Evolutionary conservation across 1,140 invertebrate genomes (phyloP), one percentile per base, ranked within the genome.

Genomic region (Dinoponera quadriceps): DNA sequence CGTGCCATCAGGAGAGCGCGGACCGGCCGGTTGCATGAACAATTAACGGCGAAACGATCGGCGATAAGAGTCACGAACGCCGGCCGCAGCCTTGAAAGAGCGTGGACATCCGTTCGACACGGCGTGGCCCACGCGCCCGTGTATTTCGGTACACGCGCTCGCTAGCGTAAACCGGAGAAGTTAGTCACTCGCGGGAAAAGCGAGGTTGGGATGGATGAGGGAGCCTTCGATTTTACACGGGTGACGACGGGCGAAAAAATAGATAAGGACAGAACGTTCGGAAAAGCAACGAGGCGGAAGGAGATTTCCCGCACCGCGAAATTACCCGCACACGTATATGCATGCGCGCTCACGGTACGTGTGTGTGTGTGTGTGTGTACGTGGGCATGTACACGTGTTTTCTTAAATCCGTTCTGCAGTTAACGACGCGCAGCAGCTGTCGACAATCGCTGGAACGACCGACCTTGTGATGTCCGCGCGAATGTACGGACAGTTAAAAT

Each of bases 121-220:
- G 44, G 66, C 57, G n/a, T 63, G 44, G 55, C 69, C 75, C 74
- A 63, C 55, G 77, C 20, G 33, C n/a, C 20, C 66, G 66, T 73
- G 75, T 86, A 86, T 86, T 86, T 85, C 60, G 84, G 78, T 86
- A 55, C 29, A 44, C 51, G 44, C 55, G 62, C 69, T 80, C 60
- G 63, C 69, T 72, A 18, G 9, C 22, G 60, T 25, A 49, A 60
- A 71, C 77, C 33, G 33, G 65, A 16, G 14, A n/a, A 44, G 38
- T 81, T 81, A 71, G 66, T 81, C 77, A 71, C 22, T 18, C 49
- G 18, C n/a, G n/a, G n/a, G 33, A 22, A 38, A 1, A 65, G 14
- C 49, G 27, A 77, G 25, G 38, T 18, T 62, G 51, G 33, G n/a
- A 51, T 3, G 14, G 16, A 27, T 44, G 13, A 44, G n/a, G 22